Base-by-base conservation (phyloP, 1,140 invertebrate species). In the Panulirus ornatus region DNA sequence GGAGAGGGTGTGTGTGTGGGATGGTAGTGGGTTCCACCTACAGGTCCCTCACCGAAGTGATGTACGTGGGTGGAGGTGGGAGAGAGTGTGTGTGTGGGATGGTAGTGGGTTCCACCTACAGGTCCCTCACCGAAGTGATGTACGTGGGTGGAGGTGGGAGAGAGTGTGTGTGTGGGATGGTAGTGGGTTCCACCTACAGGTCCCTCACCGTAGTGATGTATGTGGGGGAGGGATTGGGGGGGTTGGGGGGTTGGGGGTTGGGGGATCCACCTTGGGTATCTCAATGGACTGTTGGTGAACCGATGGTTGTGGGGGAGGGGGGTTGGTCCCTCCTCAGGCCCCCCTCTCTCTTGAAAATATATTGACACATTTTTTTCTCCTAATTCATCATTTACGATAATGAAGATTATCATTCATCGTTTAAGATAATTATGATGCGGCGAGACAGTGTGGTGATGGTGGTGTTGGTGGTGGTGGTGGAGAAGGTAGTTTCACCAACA, bases 1-100 rank as follows among this genome's bases (percentile, higher is more conserved):
- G 36, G 70, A 38, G 70, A 38, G 14, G 16, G 34, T 73, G 70
- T 73, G 70, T 73, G 70, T 73, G 70, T 73, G 70, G 36, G 70
- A 27, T 70, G 70, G 42, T 38, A 38, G 70, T 34, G 70, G 70
- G 34, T 38, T 16, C 14, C 34, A 22, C 11, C 11, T 11, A 22
- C 11, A 22, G 11, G 11, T 58, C 51, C 11, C 36, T 2, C 42
- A 34, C 70, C 70, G 36, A 38, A 38, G 66, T 73, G 36, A 19
- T 70, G 66, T 22, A 34, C 27, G 58, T 63, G 51, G 9, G 51
- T 58, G 51, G 9, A 22, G 22, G 51, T 11, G 51, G 22, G 51
- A 58, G 51, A 58, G 51, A 58, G 51, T 11, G 51, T 11, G 51
- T 11, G 51, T 58, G 51, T 58, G 9, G 9, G 9, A 58, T 11